These are phyloP conservation scores for Apis laboriosa DNA, from an alignment of 1,140 invertebrate genomes.

Conservation along the genomic window DNA sequence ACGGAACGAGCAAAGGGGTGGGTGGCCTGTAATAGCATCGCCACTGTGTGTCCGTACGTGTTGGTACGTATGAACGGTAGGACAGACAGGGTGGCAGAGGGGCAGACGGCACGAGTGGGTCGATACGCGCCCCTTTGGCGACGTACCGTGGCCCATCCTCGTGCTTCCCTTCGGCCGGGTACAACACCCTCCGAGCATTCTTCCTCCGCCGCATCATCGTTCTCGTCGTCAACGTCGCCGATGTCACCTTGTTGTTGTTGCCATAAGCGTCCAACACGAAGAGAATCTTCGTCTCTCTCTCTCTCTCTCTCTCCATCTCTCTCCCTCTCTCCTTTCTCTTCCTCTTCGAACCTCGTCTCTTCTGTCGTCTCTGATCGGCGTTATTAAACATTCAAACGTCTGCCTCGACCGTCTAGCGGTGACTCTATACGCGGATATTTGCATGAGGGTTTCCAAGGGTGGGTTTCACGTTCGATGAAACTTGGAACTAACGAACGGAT, in stretches of 20 bases:
- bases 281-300: too few relatives aligned
- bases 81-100: conserved; percentile 52
- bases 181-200: conserved; percentile 36
- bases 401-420: not conserved
- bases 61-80: conserved; percentile 61
- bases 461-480: not conserved
- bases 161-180: conserved; percentile 8
- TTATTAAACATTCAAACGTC: not conserved
- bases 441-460: not conserved
- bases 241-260: conserved; percentile 41
- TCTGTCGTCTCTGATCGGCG: conserved; percentile 2
- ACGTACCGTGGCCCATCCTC: conserved; percentile 58
- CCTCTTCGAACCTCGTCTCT: not conserved
- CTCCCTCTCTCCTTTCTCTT: not conserved
- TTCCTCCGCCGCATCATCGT: conserved; percentile 35
- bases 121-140: conserved; percentile 70
- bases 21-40: conserved; percentile 49
- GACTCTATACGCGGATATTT: not conserved
- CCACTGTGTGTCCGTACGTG: conserved; percentile 58
- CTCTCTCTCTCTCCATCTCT: not conserved
- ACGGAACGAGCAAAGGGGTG: not conserved
- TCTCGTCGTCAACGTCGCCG: conserved; percentile 11
- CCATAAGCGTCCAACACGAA: conserved; percentile 15
- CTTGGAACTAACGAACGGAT: not conserved
- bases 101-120: conserved; percentile 61